Percentiles rank a stretch among this genome's conserved stretches.
phyloP scores from a whole-genome alignment of 2,888 invertebrate species.

The Octodonta nipae region DNA sequence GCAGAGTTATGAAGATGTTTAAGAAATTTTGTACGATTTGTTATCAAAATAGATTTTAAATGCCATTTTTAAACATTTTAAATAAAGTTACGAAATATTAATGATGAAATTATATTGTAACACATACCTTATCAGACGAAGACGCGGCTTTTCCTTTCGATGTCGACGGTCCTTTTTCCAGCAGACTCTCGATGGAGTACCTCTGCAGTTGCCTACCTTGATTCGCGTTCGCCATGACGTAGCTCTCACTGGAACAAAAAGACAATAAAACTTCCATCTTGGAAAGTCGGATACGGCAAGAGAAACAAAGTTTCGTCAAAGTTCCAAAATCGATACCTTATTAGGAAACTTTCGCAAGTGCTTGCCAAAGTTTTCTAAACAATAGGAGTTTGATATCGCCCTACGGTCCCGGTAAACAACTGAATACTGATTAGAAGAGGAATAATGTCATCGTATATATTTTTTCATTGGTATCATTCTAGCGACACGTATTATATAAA shows the following conservation, averaged over 20 bases:
- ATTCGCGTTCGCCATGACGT: slow-evolving; percentile 30
- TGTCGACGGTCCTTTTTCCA: slow-evolving; percentile 37
- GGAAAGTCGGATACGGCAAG: no score
- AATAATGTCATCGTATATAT: no score
- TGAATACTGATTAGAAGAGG: no score
- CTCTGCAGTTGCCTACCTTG: slow-evolving; percentile 38
- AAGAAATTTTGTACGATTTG: no score
- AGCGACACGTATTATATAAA: no score
- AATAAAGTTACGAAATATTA: background rate
- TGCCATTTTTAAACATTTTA: no score
- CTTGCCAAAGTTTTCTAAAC: slow-evolving; percentile 33
- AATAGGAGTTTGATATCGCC: slow-evolving; percentile 30
- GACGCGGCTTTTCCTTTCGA: slow-evolving; percentile 23
- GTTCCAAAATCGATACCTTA: slow-evolving; percentile 31
- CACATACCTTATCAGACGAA: slow-evolving; percentile 36
- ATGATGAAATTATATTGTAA: no score
- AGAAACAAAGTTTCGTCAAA: background rate
- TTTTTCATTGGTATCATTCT: no score
- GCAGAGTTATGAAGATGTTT: no score
- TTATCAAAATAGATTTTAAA: no score
- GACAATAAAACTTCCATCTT: slow-evolving; percentile 4
- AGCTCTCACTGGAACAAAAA: no score
- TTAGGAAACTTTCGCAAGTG: slow-evolving; percentile 30
- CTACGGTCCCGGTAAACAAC: slow-evolving; percentile 28
- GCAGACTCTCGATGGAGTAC: slow-evolving; percentile 42